A percentile compares a stretch with the other conserved stretches of the same genome.
phyloP scores from a whole-genome alignment of 2,113 vertebrate genomes.

The Silurus glanis region DNA sequence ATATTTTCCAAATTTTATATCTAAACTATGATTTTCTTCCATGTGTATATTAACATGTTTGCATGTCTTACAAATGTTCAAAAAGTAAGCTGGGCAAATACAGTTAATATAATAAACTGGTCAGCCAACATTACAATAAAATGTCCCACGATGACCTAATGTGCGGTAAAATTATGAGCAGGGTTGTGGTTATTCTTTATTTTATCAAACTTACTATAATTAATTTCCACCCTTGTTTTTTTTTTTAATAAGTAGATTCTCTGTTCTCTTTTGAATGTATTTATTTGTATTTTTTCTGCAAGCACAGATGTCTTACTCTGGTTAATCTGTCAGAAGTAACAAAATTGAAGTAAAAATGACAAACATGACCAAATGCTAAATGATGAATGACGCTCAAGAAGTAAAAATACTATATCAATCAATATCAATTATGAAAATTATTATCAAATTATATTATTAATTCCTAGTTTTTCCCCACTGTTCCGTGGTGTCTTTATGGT shows the following conservation, averaged over 20 bases:
- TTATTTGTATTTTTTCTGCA: background rate
- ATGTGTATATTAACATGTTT: background rate
- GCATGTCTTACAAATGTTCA: background rate
- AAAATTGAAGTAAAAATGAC: background rate
- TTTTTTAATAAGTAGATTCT: background rate
- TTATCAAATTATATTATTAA: background rate
- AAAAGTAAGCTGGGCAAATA: background rate
- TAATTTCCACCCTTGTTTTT: background rate
- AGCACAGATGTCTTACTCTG: too few species aligned
- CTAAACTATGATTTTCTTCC: background rate
- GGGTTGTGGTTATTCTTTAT: background rate
- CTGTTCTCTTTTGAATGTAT: background rate
- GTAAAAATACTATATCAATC: background rate
- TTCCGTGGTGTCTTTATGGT: background rate
- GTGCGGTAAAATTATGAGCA: background rate
- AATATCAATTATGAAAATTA: background rate
- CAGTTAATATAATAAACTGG: background rate
- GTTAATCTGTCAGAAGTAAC: background rate
- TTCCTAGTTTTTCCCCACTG: background rate
- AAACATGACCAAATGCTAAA: background rate
- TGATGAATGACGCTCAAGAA: background rate
- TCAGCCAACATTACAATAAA: background rate
- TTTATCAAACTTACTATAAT: background rate
- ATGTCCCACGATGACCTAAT: background rate
- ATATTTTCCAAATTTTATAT: conserved; percentile 33